These are phyloP conservation scores for Aporophyla lueneburgensis DNA, from an alignment of 2,888 invertebrate species.

Conservation along the genomic window DNA sequence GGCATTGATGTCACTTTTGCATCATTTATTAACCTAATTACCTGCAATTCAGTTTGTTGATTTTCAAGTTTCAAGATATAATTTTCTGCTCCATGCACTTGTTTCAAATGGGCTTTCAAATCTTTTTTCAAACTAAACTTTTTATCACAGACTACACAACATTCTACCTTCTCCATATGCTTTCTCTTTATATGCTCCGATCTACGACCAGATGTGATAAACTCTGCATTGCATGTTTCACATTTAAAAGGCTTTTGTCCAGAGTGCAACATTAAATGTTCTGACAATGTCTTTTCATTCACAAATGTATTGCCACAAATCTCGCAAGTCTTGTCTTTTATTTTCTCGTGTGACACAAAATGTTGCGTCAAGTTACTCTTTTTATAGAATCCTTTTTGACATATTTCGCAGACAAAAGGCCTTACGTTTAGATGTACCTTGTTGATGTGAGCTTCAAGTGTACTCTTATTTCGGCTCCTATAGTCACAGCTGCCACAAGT, in stretches of 20 bases:
- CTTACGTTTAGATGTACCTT: slow-evolving; percentile 75
- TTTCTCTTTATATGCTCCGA: slow-evolving; percentile 79
- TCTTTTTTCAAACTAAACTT: slow-evolving; percentile 80
- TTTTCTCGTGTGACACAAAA: slow-evolving; percentile 69
- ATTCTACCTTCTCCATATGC: slow-evolving; percentile 75
- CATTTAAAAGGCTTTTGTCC: slow-evolving; percentile 78
- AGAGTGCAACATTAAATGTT: slow-evolving; percentile 79
- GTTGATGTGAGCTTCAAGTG: slow-evolving; percentile 79
- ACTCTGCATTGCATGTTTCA: slow-evolving; percentile 74
- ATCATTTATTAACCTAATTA: slow-evolving; percentile 48
- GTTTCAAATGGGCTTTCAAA: slow-evolving; percentile 78
- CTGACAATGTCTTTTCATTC: slow-evolving; percentile 75
- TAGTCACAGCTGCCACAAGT: slow-evolving; percentile 75
- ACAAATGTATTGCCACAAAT: slow-evolving; percentile 78
- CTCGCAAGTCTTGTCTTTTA: slow-evolving; percentile 76
- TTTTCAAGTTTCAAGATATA: slow-evolving; percentile 42
- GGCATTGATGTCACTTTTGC: slow-evolving; percentile 23
- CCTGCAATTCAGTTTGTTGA: slow-evolving; percentile 49
- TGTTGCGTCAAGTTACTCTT: slow-evolving; percentile 80
- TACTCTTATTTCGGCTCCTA: slow-evolving; percentile 72
- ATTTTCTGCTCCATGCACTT: slow-evolving; percentile 67
- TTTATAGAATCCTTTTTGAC: slow-evolving; percentile 79
- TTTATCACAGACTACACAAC: slow-evolving; percentile 79
- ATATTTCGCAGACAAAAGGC: slow-evolving; percentile 76
- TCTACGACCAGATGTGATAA: slow-evolving; percentile 78